Evolutionary conservation across 2,113 vertebrate genomes (phyloP).

Genomic region (Blennius ocellaris): DNA sequence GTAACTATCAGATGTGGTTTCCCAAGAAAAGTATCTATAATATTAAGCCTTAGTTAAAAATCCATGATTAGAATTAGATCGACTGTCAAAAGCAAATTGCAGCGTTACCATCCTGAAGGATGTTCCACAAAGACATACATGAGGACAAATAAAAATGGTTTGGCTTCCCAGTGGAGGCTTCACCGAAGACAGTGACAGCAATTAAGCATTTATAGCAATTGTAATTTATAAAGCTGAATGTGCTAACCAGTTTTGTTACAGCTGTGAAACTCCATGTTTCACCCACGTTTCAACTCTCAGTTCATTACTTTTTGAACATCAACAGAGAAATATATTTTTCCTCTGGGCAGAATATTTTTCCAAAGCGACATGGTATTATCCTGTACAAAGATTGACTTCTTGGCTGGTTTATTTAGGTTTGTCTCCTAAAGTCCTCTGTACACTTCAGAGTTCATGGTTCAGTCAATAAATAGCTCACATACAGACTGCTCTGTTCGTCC

Average conservation of each 20-base stretch:
- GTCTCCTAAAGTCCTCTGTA: not conserved
- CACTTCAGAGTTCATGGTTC: too few species aligned
- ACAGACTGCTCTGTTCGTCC: not conserved
- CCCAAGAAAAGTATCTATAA: not conserved
- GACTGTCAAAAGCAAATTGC: not conserved
- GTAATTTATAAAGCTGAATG: too few species aligned
- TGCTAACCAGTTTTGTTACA: too few species aligned
- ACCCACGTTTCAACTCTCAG: not conserved
- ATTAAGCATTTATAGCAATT: too few species aligned
- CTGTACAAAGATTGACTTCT: too few species aligned
- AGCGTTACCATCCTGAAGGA: not conserved
- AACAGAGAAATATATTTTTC: not conserved
- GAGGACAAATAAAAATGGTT: not conserved
- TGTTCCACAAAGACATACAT: not conserved
- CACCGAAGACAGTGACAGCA: not conserved
- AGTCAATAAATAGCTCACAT: too few species aligned
- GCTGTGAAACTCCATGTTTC: not conserved
- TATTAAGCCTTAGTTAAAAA: not conserved
- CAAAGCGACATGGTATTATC: not conserved
- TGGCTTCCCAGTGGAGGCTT: not conserved
- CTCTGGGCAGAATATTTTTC: not conserved
- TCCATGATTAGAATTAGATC: not conserved
- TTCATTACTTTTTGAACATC: not conserved
- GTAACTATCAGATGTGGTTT: not conserved
- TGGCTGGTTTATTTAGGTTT: not conserved